Percentiles rank a stretch among this genome's conserved stretches.
phyloP scores from a whole-genome alignment of 2,797 vertebrate genomes.

The Ciconia nigra region DNA sequence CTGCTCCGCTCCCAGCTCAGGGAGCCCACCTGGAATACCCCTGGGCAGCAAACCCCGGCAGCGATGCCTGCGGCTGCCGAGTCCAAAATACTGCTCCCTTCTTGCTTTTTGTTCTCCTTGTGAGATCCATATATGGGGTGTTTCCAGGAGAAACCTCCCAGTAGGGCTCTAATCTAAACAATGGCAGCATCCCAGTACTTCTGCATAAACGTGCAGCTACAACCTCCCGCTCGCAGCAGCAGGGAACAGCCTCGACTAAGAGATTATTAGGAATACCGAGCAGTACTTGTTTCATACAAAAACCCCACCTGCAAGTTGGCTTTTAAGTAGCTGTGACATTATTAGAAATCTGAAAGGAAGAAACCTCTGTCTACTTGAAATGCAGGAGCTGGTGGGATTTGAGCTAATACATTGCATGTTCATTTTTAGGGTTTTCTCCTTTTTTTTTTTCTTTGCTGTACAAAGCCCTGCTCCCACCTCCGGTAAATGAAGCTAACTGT shows the following conservation, averaged over 20 bases:
- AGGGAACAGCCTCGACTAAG: neutral
- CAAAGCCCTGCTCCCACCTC: neutral
- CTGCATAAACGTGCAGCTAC: neutral
- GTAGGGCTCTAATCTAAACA: constrained; percentile 1
- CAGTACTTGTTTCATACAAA: neutral
- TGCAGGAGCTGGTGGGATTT: neutral
- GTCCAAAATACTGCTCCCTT: neutral
- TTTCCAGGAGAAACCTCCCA: constrained; percentile 36
- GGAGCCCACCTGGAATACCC: neutral
- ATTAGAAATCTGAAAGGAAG: neutral
- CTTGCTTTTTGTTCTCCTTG: neutral
- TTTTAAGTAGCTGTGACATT: neutral
- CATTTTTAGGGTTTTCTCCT: neutral
- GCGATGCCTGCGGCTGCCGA: neutral
- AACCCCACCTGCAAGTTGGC: neutral
- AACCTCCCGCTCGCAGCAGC: neutral
- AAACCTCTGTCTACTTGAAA: neutral
- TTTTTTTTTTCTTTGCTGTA: neutral
- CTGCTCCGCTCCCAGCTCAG: rapidly evolving
- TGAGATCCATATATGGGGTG: constrained; percentile 7
- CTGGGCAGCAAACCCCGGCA: neutral
- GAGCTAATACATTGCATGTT: neutral
- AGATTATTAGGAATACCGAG: neutral
- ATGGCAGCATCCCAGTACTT: constrained; percentile 27
- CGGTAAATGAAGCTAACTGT: neutral